Conservation (phyloP, 2,888 invertebrate species). For the Macaria notata region DNA sequence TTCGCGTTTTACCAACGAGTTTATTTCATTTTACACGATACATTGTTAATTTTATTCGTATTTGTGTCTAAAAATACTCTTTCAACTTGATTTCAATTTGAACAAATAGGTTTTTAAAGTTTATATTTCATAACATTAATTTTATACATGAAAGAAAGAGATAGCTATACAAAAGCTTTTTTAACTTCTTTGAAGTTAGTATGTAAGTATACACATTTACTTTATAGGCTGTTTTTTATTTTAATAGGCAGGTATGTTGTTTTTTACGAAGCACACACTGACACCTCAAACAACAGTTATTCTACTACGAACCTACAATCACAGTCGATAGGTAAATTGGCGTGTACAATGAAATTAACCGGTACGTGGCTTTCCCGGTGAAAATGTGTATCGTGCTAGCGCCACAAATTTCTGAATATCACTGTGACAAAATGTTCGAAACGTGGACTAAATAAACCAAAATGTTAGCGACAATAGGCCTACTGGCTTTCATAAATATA, state of each 20-base stretch:
- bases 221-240: background rate
- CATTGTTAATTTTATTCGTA: too few relatives aligned
- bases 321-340: slow-evolving; percentile 7
- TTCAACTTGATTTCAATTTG: too few relatives aligned
- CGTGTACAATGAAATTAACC: slow-evolving; percentile 30
- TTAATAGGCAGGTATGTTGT: background rate
- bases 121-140: too few relatives aligned
- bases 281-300: background rate
- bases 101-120: too few relatives aligned
- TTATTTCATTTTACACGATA: too few relatives aligned
- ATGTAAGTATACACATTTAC: slow-evolving; percentile 1
- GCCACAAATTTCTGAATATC: slow-evolving; percentile 52
- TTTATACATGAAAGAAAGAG: too few relatives aligned
- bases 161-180: background rate
- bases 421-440: slow-evolving; percentile 58
- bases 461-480: slow-evolving; percentile 33
- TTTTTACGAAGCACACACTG: background rate
- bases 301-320: background rate
- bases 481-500: slow-evolving; percentile 33
- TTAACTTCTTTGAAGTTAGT: slow-evolving; percentile 1
- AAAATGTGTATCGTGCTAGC: slow-evolving; percentile 49
- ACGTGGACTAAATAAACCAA: slow-evolving; percentile 37
- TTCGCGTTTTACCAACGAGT: slow-evolving; percentile 10
- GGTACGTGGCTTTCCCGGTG: slow-evolving; percentile 24
- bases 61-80: too few relatives aligned